These are phyloP conservation scores for Chelonus insularis DNA, from an alignment of 1,140 invertebrate genomes.

Conservation along the genomic window DNA sequence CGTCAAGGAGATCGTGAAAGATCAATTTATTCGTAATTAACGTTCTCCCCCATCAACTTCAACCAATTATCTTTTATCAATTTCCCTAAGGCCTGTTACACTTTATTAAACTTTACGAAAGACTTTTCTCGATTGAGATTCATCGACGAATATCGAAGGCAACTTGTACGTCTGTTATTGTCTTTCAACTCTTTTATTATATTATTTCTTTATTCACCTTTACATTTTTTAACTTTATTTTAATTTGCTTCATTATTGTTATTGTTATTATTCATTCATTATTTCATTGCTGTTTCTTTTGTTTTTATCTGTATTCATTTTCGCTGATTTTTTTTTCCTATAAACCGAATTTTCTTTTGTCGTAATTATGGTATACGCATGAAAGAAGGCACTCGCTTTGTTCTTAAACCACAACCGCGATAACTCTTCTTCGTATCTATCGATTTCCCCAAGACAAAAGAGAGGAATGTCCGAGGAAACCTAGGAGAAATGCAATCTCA, in stretches of 20 bases:
- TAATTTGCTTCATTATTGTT: too few species aligned
- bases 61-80: conserved; percentile 17
- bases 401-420: conserved; percentile 3
- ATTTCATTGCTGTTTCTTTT: background rate
- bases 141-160: background rate
- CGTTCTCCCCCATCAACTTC: background rate
- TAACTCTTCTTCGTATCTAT: background rate
- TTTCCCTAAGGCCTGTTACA: background rate
- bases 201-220: too few species aligned
- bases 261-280: too few species aligned
- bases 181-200: too few species aligned
- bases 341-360: background rate
- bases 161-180: too few species aligned
- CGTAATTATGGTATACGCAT: background rate
- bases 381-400: conserved; percentile 2
- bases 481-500: conserved; percentile 3
- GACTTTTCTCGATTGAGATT: background rate
- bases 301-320: background rate
- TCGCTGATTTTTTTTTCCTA: background rate
- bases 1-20: conserved; percentile 15
- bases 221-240: too few species aligned
- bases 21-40: conserved; percentile 21
- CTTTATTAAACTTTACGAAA: conserved; percentile 11
- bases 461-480: background rate
- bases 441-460: background rate